These are phyloP conservation scores for Pararge aegeria DNA, from an alignment of 1,140 invertebrate genomes.

Conservation along the genomic window DNA sequence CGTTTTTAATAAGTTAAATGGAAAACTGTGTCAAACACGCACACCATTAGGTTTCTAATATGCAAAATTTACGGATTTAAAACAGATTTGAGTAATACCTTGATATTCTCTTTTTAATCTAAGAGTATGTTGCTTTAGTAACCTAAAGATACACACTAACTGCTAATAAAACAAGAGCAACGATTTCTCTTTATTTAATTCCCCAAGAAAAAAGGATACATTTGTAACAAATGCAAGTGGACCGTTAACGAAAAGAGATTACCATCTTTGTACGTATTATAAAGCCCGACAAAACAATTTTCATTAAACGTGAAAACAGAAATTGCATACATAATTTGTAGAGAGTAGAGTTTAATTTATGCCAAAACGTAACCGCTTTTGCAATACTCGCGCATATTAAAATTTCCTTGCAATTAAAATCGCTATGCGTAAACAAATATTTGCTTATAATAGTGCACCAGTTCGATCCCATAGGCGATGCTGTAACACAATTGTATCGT, in stretches of 20 bases:
- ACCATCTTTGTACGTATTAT: background rate
- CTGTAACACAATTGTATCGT: slow-evolving; percentile 65
- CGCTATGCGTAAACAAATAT: slow-evolving; percentile 23
- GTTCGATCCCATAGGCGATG: slow-evolving; percentile 32
- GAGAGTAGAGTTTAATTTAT: slow-evolving; percentile 6
- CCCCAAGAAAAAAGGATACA: background rate
- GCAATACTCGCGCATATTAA: slow-evolving; percentile 15
- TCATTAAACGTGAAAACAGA: slow-evolving; percentile 5
- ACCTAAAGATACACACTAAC: too few species aligned
- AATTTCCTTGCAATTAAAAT: slow-evolving; percentile 14
- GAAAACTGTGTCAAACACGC: too few species aligned
- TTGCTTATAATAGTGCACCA: slow-evolving; percentile 23
- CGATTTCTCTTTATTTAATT: too few species aligned
- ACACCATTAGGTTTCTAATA: too few species aligned
- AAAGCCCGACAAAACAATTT: background rate
- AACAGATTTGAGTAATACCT: too few species aligned
- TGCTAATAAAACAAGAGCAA: too few species aligned
- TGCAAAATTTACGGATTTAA: too few species aligned
- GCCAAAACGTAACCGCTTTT: slow-evolving; percentile 16
- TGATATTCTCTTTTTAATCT: too few species aligned
- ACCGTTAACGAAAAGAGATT: too few species aligned
- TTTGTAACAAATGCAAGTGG: background rate
- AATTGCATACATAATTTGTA: slow-evolving; percentile 6
- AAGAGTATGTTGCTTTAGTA: too few species aligned
- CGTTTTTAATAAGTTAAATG: too few species aligned